Percentiles rank a stretch among this genome's conserved stretches.
These are phyloP conservation scores for Pholis gunnellus DNA, from an alignment of 2,113 vertebrate genomes.

Conservation along the genomic window DNA sequence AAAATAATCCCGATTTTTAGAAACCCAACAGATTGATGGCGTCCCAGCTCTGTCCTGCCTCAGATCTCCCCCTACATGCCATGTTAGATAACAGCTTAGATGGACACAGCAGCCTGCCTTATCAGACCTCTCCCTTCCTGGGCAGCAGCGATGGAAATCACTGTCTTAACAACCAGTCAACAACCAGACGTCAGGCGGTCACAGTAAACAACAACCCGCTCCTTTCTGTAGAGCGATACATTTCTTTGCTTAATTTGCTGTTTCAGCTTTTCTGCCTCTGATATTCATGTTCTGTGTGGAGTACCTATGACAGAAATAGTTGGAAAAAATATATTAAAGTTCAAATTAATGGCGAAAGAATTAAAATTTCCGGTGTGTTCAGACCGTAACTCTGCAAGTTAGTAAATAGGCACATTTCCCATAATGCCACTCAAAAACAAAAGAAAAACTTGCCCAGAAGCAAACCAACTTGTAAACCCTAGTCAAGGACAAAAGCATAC, in stretches of 20 bases:
- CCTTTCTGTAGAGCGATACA: not conserved
- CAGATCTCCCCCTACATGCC: not conserved
- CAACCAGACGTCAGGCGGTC: constrained; percentile 33
- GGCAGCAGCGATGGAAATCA: constrained; percentile 71
- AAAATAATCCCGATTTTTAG: not conserved
- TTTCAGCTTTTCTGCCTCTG: not conserved
- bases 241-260: not conserved
- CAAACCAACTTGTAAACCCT: not conserved
- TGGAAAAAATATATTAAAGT: too few species aligned
- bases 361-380: too few species aligned
- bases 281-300: too few species aligned
- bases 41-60: not conserved
- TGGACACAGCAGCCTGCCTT: constrained; percentile 43
- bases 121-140: constrained; percentile 74
- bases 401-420: not conserved
- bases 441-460: not conserved
- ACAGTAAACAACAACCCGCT: constrained; percentile 27
- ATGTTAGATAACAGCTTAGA: constrained; percentile 57
- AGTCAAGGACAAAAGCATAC: not conserved
- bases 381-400: not conserved
- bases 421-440: not conserved
- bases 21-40: constrained; percentile 7
- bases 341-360: too few species aligned
- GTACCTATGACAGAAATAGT: too few species aligned
- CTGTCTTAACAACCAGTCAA: constrained; percentile 34